phyloP scores from a whole-genome alignment of 2,888 invertebrate genomes.

The Limenitis camilla region DNA sequence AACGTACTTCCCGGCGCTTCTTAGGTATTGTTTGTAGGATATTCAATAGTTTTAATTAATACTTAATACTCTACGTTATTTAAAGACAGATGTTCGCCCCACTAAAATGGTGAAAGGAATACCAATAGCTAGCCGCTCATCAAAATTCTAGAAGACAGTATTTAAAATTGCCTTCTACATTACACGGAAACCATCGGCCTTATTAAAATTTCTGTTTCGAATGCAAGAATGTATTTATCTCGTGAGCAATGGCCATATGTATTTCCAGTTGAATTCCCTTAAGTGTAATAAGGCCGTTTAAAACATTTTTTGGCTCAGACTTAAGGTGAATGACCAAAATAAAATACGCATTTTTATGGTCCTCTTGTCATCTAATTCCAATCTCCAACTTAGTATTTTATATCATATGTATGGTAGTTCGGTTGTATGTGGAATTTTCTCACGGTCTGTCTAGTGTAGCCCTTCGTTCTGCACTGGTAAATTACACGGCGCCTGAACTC shows the following conservation, averaged over 20 bases:
- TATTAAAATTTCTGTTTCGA: slow-evolving; percentile 11
- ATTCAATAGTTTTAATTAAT: slow-evolving; percentile 52
- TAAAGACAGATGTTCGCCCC: slow-evolving; percentile 14
- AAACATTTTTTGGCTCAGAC: slow-evolving; percentile 6
- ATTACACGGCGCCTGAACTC: slow-evolving; percentile 52
- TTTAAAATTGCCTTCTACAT: slow-evolving; percentile 7
- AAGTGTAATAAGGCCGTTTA: slow-evolving; percentile 6
- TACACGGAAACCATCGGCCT: slow-evolving; percentile 8
- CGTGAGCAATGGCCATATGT: slow-evolving; percentile 8
- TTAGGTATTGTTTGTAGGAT: slow-evolving; percentile 39
- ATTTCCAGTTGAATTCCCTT: slow-evolving; percentile 6
- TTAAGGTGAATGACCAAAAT: neutral
- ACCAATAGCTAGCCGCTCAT: slow-evolving; percentile 1
- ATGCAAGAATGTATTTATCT: slow-evolving; percentile 9
- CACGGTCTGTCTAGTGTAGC: slow-evolving; percentile 26
- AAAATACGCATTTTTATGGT: no score
- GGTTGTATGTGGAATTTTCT: slow-evolving; percentile 20
- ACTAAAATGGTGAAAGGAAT: slow-evolving; percentile 3
- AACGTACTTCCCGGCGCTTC: slow-evolving; percentile 52
- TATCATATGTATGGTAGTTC: no score
- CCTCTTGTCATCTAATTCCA: no score
- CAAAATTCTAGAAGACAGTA: slow-evolving; percentile 4
- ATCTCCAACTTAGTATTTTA: no score
- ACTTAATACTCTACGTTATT: slow-evolving; percentile 18
- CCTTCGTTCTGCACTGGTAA: slow-evolving; percentile 49